Conservation (phyloP, 2,888 invertebrate genomes). For the Andrena fulva region DNA sequence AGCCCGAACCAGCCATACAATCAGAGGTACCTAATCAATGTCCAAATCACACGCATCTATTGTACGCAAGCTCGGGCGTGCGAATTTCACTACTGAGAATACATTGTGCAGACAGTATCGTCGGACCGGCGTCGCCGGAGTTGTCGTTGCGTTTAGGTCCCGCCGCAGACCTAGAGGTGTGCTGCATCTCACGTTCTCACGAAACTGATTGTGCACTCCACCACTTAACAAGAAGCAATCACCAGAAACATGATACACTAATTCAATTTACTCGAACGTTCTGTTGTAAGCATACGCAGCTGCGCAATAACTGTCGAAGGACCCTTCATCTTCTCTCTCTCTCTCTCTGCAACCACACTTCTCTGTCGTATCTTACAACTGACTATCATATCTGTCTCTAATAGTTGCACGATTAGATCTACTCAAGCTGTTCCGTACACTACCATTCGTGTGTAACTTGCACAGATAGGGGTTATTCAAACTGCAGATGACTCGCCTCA, state of each 20-base stretch:
- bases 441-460: constrained; percentile 12
- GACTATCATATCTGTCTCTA: constrained; percentile 36
- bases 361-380: constrained; percentile 44
- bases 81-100: constrained; percentile 58
- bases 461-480: constrained; percentile 51
- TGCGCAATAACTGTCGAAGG: constrained; percentile 5
- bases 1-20: constrained; percentile 89
- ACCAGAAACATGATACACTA: background rate
- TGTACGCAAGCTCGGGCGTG: constrained; percentile 28
- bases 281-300: background rate
- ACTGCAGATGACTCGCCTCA: background rate
- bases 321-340: constrained; percentile 2
- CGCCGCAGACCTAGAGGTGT: background rate
- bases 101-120: background rate
- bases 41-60: background rate
- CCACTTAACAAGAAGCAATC: constrained; percentile 1
- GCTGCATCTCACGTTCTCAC: background rate
- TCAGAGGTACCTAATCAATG: constrained; percentile 85
- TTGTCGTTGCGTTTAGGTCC: constrained; percentile 19
- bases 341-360: constrained; percentile 24
- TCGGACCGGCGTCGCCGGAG: constrained; percentile 2
- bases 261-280: background rate
- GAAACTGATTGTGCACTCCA: constrained; percentile 4
- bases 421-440: constrained; percentile 29
- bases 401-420: constrained; percentile 66